Evolutionary conservation across 2,888 invertebrate species (phyloP).

Genomic region (Idaea dimidiata): DNA sequence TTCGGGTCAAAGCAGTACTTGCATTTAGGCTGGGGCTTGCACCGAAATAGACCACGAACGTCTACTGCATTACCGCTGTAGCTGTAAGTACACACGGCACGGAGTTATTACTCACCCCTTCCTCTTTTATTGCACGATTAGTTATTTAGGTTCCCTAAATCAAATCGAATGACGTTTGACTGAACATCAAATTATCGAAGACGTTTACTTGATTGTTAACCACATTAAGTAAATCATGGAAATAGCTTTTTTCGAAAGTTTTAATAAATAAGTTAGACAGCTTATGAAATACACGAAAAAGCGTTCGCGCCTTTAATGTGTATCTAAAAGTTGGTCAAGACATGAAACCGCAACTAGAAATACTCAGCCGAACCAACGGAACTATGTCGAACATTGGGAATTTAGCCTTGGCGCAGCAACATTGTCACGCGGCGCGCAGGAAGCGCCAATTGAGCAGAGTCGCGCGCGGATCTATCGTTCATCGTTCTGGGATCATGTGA

Average conservation of each 20-base stretch:
- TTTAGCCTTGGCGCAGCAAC: conserved; percentile 57
- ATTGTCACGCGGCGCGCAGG: conserved; percentile 65
- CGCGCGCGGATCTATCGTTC: conserved; percentile 57
- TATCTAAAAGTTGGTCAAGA: conserved; percentile 32
- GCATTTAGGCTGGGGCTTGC: conserved; percentile 26
- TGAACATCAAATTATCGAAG: too few relatives aligned
- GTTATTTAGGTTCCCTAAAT: too few relatives aligned
- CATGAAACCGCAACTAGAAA: background rate
- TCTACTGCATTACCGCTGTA: conserved; percentile 2
- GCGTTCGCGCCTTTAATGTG: background rate
- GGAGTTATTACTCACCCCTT: background rate
- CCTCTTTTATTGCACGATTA: conserved; percentile 2
- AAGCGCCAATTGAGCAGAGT: conserved; percentile 68
- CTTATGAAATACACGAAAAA: background rate
- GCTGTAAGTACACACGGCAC: background rate
- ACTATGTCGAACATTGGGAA: conserved; percentile 26
- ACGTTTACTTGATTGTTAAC: too few relatives aligned
- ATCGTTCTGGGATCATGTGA: conserved; percentile 65
- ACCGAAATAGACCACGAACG: conserved; percentile 15
- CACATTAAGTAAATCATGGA: too few relatives aligned
- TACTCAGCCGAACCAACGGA: conserved; percentile 13
- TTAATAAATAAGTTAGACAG: too few relatives aligned
- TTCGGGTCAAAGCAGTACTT: conserved; percentile 55
- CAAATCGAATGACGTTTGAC: too few relatives aligned
- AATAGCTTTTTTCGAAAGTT: too few relatives aligned